Evolutionary conservation across 2,797 vertebrate genomes (phyloP).

Genomic region (Danio jaintianensis): DNA sequence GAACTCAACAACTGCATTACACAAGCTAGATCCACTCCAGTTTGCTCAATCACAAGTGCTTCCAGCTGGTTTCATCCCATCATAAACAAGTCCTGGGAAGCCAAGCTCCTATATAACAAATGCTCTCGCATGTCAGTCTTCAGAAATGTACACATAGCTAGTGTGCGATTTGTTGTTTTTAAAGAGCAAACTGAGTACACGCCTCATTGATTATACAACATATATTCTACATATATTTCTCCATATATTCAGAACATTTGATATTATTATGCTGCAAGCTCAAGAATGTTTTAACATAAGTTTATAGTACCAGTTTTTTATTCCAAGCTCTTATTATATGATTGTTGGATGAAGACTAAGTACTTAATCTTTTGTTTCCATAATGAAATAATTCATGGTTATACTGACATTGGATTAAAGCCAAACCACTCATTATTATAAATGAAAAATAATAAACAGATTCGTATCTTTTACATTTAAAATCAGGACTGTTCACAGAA

Average conservation of each 20-base stretch:
- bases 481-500: neutral
- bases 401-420: neutral
- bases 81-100: neutral
- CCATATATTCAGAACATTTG: no score
- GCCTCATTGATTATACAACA: no score
- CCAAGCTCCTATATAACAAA: neutral
- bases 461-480: neutral
- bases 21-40: slow-evolving; percentile 14
- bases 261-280: no score
- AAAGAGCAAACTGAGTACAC: no score
- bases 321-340: neutral
- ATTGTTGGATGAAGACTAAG: neutral
- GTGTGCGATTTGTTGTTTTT: neutral
- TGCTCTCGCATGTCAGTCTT: neutral
- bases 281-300: no score
- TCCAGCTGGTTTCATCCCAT: slow-evolving; percentile 17
- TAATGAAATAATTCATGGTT: neutral
- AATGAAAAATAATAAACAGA: neutral
- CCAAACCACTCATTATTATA: neutral
- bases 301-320: neutral
- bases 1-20: slow-evolving; percentile 7
- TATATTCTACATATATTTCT: no score
- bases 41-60: slow-evolving; percentile 5
- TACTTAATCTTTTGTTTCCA: neutral
- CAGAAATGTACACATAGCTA: neutral